phyloP scores from a whole-genome alignment of 1,140 invertebrate species.

The Hycleus phaleratus region DNA sequence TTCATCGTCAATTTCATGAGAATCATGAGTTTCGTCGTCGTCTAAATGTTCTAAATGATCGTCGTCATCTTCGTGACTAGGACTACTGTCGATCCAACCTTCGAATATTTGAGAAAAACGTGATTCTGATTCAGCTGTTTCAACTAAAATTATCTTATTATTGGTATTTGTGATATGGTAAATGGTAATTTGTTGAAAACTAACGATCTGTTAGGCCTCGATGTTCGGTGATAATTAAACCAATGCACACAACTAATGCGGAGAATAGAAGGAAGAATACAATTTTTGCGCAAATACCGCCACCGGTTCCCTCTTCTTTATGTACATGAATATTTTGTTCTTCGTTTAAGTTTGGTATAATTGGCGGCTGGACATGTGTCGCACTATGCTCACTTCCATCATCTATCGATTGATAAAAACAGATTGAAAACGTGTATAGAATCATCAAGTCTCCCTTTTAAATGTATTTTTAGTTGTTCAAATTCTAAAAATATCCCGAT shows the following conservation, averaged over 20 bases:
- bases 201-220: slow-evolving; percentile 68
- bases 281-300: slow-evolving; percentile 73
- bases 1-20: slow-evolving; percentile 35
- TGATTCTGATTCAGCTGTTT: slow-evolving; percentile 60
- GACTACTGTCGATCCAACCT: slow-evolving; percentile 67
- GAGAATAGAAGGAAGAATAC: slow-evolving; percentile 69
- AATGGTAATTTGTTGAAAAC: slow-evolving; percentile 29
- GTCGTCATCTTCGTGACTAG: slow-evolving; percentile 43
- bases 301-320: slow-evolving; percentile 64
- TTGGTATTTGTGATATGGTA: neutral
- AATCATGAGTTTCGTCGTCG: slow-evolving; percentile 40
- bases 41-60: slow-evolving; percentile 37
- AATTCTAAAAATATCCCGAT: slow-evolving; percentile 3
- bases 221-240: slow-evolving; percentile 70
- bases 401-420: slow-evolving; percentile 10
- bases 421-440: neutral
- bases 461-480: neutral
- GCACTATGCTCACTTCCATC: slow-evolving; percentile 26
- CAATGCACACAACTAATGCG: slow-evolving; percentile 60
- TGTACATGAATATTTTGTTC: slow-evolving; percentile 67
- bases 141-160: slow-evolving; percentile 47
- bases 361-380: slow-evolving; percentile 8
- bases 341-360: slow-evolving; percentile 40
- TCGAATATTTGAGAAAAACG: slow-evolving; percentile 64
- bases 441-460: neutral